Evolutionary conservation across 2,888 invertebrate genomes (phyloP), one percentile per base, ranked within the genome.

Genomic region (Linhomoeus sp.): DNA sequence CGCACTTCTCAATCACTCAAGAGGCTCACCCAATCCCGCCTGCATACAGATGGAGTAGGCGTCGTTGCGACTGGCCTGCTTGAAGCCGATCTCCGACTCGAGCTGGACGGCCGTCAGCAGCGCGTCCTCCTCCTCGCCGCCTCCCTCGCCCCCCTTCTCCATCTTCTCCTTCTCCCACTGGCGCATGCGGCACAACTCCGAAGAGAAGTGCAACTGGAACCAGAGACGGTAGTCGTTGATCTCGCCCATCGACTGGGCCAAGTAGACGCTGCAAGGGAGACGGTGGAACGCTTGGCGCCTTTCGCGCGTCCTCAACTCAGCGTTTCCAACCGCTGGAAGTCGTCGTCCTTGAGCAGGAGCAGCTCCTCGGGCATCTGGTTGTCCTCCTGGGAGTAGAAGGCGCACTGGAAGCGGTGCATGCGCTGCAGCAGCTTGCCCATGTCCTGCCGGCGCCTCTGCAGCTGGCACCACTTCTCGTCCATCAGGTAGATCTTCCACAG

Each of bases 401-500:
- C 84, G 50, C 81, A 70, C 65, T 92, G 90, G 65, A 79, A 92
- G 37, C 79, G 77, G 23, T 83, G 77, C 90, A 94, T 90, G 60
- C 85, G 84, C 61, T 82, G 80, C 62, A 90, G 79, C 17, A 94
- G 70, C 26, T 76, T 73, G 14, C 80, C 67, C 1, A 94, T 70
- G 58, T 82, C 84, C 55, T 79, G 77, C 62, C 88, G 88, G 2
- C 90, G 75, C 17, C 76, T 76, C 53, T 79, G 77, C 49, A 94
- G 70, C 65, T 87, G 85, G 62, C 86, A 86, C 84, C 86, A 88
- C 71, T 85, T 85, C 45, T 84, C 86, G 66, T 94, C 92, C 66
- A 75, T 86, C 61, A 82, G 81, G 70, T 87, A 94, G n/a, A 97
- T 81, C 64, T 82, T 85, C 97, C 97, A 99, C 29, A 97, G 70